Evolutionary conservation across 2,888 invertebrate genomes (phyloP).

Genomic region (Rhorus exstirpatorius): DNA sequence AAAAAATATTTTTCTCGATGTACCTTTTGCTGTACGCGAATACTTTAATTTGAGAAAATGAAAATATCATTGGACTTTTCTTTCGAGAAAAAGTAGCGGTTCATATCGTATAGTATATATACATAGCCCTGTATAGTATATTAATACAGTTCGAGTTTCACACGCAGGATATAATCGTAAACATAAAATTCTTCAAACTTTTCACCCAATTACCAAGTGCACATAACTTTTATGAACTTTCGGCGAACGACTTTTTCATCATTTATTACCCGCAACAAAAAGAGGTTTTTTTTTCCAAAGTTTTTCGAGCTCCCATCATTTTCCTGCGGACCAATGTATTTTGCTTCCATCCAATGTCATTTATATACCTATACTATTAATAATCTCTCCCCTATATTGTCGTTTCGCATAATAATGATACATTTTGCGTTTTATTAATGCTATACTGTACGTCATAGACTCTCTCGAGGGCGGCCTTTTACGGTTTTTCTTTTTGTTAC

Average conservation of each 20-base stretch:
- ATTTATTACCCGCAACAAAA: neutral
- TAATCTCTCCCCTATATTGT: constrained; percentile 12
- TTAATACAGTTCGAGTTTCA: constrained; percentile 4
- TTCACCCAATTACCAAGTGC: constrained; percentile 30
- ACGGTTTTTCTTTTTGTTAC: neutral
- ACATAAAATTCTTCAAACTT: constrained; percentile 43
- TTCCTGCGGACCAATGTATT: neutral
- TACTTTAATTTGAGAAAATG: too few species aligned
- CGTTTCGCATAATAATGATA: constrained; percentile 12
- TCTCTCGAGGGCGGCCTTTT: neutral
- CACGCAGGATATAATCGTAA: constrained; percentile 24
- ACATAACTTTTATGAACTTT: constrained; percentile 37
- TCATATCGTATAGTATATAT: too few species aligned
- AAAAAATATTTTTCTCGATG: too few species aligned
- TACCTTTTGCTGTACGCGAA: too few species aligned
- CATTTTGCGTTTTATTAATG: constrained; percentile 3
- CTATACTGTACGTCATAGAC: neutral
- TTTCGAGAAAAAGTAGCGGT: too few species aligned
- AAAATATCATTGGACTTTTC: neutral
- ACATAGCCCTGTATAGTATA: too few species aligned
- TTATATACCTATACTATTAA: neutral
- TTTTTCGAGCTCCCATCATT: constrained; percentile 11
- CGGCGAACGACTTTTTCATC: constrained; percentile 23
- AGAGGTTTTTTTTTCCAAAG: constrained; percentile 18
- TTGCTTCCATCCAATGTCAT: neutral